These are phyloP conservation scores for Ryuthela nishihirai DNA, from an alignment of 2,888 invertebrate genomes.

Conservation along the genomic window DNA sequence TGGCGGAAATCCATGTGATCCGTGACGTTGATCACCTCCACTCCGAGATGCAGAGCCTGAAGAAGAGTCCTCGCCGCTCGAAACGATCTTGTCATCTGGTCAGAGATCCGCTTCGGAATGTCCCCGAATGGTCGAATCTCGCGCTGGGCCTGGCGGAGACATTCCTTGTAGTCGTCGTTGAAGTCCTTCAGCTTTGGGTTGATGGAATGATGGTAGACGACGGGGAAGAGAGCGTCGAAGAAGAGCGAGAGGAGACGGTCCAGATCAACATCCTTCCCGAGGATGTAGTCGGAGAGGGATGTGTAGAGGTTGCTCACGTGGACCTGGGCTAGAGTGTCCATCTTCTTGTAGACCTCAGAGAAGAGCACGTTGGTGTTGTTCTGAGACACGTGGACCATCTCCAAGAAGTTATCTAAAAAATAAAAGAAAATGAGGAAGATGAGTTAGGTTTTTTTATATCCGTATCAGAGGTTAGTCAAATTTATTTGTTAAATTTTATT, in stretches of 20 bases:
- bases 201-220: constrained; percentile 62
- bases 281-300: constrained; percentile 62
- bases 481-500: too few species aligned
- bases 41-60: constrained; percentile 72
- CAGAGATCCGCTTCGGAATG: constrained; percentile 66
- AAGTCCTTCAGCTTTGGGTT: constrained; percentile 59
- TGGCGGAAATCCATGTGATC: constrained; percentile 52
- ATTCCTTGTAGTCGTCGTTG: constrained; percentile 73
- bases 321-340: constrained; percentile 64
- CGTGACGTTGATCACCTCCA: constrained; percentile 58
- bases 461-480: too few species aligned
- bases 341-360: constrained; percentile 70
- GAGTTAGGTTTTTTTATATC: too few species aligned
- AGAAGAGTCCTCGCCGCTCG: constrained; percentile 77
- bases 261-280: constrained; percentile 53
- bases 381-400: constrained; percentile 71
- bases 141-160: constrained; percentile 68
- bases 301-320: constrained; percentile 69
- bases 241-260: constrained; percentile 58
- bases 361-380: constrained; percentile 78
- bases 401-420: constrained; percentile 72
- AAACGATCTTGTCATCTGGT: constrained; percentile 67
- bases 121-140: constrained; percentile 78
- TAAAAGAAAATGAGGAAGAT: constrained; percentile 47
- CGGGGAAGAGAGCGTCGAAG: constrained; percentile 76